These are phyloP conservation scores for Rhinichthys osculus DNA, from an alignment of 2,797 vertebrate genomes.

Conservation along the genomic window DNA sequence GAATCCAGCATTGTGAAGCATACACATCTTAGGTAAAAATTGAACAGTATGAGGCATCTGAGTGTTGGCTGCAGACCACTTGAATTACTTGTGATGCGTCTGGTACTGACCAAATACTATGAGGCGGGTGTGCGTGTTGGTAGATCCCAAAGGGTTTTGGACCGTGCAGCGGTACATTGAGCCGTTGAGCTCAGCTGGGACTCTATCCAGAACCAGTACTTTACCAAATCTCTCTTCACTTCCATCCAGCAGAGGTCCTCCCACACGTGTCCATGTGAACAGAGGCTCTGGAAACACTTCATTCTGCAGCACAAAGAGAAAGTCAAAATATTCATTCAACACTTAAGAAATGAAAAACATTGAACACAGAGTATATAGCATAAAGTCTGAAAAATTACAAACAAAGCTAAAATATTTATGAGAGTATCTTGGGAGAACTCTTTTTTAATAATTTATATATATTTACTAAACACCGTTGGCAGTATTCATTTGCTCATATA, in stretches of 20 bases:
- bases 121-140: conserved; percentile 91
- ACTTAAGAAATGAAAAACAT: neutral
- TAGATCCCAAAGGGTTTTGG: conserved; percentile 93
- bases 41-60: neutral
- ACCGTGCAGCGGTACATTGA: conserved; percentile 95
- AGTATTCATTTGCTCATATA: conserved; percentile 23
- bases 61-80: conserved; percentile 10
- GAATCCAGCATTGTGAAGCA: conserved; percentile 4
- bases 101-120: conserved; percentile 87
- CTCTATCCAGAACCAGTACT: conserved; percentile 88
- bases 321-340: neutral
- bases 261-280: conserved; percentile 92
- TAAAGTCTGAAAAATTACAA: neutral
- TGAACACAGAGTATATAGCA: neutral
- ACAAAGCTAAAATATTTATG: conserved; percentile 12
- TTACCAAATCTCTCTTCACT: conserved; percentile 82
- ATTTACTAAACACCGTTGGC: conserved; percentile 14
- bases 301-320: conserved; percentile 74
- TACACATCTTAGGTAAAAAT: neutral
- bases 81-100: neutral
- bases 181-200: conserved; percentile 91
- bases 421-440: neutral
- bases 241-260: conserved; percentile 88
- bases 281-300: conserved; percentile 94
- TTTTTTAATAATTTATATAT: conserved; percentile 10